Evolutionary conservation across 2,113 vertebrate genomes (phyloP).

Genomic region (Nibea coibor): DNA sequence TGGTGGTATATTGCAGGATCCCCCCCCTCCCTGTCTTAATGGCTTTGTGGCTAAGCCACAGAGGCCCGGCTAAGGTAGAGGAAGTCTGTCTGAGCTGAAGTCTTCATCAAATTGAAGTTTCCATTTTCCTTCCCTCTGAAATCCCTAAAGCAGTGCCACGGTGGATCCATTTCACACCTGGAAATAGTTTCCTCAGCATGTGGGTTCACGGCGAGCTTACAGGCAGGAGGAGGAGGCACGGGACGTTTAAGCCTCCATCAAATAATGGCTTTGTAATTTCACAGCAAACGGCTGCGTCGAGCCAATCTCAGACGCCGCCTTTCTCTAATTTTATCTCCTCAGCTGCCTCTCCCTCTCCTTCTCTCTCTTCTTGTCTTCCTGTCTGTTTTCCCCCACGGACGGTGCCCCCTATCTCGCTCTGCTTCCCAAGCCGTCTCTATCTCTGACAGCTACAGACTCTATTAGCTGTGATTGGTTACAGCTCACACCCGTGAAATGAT

Average conservation of each 20-base stretch:
- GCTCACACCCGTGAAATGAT: slow-evolving; percentile 75
- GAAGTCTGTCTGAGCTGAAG: slow-evolving; percentile 48
- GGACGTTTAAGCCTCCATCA: slow-evolving; percentile 68
- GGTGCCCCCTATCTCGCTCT: neutral
- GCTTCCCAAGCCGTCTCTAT: slow-evolving; percentile 30
- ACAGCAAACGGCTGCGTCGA: slow-evolving; percentile 57
- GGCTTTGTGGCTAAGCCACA: slow-evolving; percentile 23
- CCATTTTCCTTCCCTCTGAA: slow-evolving; percentile 57
- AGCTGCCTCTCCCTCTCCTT: slow-evolving; percentile 17
- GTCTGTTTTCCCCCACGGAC: slow-evolving; percentile 19
- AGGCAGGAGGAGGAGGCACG: slow-evolving; percentile 25
- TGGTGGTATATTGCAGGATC: slow-evolving; percentile 51
- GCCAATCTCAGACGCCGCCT: slow-evolving; percentile 46
- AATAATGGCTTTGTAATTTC: slow-evolving; percentile 72
- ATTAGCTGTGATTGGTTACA: slow-evolving; percentile 78
- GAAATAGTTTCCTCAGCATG: slow-evolving; percentile 64
- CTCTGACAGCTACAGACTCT: slow-evolving; percentile 70
- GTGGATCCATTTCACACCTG: slow-evolving; percentile 78
- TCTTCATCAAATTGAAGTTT: slow-evolving; percentile 69
- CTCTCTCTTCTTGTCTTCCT: slow-evolving; percentile 39
- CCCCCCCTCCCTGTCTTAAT: neutral
- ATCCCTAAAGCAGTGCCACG: slow-evolving; percentile 53
- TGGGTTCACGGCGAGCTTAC: slow-evolving; percentile 49
- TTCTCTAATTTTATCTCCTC: slow-evolving; percentile 56
- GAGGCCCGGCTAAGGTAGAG: slow-evolving; percentile 31